Evolutionary conservation across 2,888 invertebrate genomes (phyloP).

Genomic region (Lysandra coridon): DNA sequence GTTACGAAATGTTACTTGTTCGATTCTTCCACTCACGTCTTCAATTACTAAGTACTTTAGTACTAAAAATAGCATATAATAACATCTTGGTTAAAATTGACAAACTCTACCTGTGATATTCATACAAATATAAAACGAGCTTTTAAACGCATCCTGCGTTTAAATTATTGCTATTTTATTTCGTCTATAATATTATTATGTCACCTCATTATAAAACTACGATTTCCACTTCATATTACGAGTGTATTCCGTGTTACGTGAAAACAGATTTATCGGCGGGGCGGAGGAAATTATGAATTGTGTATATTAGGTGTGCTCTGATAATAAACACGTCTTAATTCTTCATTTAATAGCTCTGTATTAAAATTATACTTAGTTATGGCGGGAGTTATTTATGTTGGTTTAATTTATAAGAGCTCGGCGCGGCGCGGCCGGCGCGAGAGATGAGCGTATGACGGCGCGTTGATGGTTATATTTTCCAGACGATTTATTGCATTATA

Average conservation of each 20-base stretch:
- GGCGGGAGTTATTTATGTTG: conserved; percentile 75
- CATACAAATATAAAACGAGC: neutral
- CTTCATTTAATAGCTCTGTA: conserved; percentile 75
- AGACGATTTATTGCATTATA: conserved; percentile 79
- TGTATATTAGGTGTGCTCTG: conserved; percentile 69
- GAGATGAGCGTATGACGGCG: conserved; percentile 69
- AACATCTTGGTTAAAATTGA: neutral
- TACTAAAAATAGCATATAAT: neutral
- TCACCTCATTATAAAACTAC: conserved; percentile 26
- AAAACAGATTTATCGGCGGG: conserved; percentile 60
- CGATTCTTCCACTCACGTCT: no score
- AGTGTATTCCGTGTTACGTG: conserved; percentile 32
- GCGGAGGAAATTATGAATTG: conserved; percentile 68
- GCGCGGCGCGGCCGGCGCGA: conserved; percentile 44
- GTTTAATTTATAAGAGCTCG: conserved; percentile 62
- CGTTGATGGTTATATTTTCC: conserved; percentile 78
- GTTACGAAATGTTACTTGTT: no score
- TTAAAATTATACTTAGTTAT: conserved; percentile 79
- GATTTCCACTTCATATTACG: conserved; percentile 19
- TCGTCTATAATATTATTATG: conserved; percentile 19
- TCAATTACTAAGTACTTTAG: neutral
- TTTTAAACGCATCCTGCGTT: conserved; percentile 11
- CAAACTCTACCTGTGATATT: neutral
- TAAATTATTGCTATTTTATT: conserved; percentile 2
- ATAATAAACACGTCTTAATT: conserved; percentile 79